Percentiles rank a stretch among this genome's conserved stretches.
Evolutionary conservation across 2,113 vertebrate genomes (phyloP).

Genomic region (Vulpes vulpes): DNA sequence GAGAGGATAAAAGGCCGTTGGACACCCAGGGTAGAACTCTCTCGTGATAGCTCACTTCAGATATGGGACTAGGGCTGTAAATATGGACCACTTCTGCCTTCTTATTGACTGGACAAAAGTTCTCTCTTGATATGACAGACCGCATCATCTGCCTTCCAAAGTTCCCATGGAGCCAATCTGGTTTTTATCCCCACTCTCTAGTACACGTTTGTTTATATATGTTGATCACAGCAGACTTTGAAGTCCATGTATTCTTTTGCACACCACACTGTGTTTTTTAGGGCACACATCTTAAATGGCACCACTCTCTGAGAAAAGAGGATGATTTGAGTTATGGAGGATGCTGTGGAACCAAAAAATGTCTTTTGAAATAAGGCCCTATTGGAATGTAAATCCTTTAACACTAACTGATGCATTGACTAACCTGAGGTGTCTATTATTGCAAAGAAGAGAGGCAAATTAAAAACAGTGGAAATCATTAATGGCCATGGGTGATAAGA

Average conservation of each 20-base stretch:
- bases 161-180: not conserved
- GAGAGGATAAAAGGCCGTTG: not conserved
- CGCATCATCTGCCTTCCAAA: not conserved
- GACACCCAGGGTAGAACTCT: not conserved
- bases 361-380: not conserved
- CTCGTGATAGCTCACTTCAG: not conserved
- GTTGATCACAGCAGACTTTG: not conserved
- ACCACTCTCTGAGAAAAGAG: not conserved
- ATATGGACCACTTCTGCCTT: not conserved
- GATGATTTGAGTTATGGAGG: not conserved
- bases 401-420: not conserved
- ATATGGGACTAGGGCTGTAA: not conserved
- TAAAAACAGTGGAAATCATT: constrained; percentile 14
- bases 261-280: not conserved
- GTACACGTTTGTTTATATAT: not conserved
- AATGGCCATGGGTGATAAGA: not conserved
- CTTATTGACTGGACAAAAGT: not conserved
- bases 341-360: not conserved
- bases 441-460: not conserved
- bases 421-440: not conserved
- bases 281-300: not conserved
- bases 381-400: not conserved
- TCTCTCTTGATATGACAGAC: not conserved
- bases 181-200: not conserved
- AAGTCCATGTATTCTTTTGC: not conserved